phyloP scores from a whole-genome alignment of 2,888 invertebrate species.

The Diarsia brunnea region DNA sequence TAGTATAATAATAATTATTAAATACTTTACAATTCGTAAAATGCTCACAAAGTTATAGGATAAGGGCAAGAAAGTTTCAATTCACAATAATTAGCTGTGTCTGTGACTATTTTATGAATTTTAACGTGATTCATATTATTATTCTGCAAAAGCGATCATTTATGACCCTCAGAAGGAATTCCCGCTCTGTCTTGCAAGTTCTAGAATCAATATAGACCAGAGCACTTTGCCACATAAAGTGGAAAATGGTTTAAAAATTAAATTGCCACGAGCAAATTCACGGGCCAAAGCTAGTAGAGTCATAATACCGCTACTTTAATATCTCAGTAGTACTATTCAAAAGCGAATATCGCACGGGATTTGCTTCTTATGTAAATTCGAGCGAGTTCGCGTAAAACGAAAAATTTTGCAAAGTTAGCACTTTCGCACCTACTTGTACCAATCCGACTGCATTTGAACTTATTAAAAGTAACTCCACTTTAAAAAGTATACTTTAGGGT shows the following conservation, averaged over 20 bases:
- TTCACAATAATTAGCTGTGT: too few species aligned
- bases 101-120: too few species aligned
- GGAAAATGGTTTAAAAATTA: slow-evolving; percentile 25
- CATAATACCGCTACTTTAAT: slow-evolving; percentile 53
- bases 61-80: too few species aligned
- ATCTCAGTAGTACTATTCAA: slow-evolving; percentile 48
- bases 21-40: too few species aligned
- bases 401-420: slow-evolving; percentile 75
- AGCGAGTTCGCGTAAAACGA: slow-evolving; percentile 69
- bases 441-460: slow-evolving; percentile 67
- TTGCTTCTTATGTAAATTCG: slow-evolving; percentile 74
- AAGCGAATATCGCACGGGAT: slow-evolving; percentile 71
- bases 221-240: slow-evolving; percentile 12
- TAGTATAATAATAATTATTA: too few species aligned
- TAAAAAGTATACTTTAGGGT: slow-evolving; percentile 68
- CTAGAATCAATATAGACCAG: slow-evolving; percentile 14
- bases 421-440: slow-evolving; percentile 70
- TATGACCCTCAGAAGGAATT: not conserved
- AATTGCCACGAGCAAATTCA: slow-evolving; percentile 27
- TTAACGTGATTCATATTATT: too few species aligned
- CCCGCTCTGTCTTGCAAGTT: not conserved
- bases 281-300: not conserved
- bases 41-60: too few species aligned
- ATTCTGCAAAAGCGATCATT: too few species aligned
- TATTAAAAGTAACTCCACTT: slow-evolving; percentile 72